Percentiles rank a stretch among this genome's conserved stretches.
Evolutionary conservation across 2,888 invertebrate genomes (phyloP).

Genomic region (Desoria tigrina): DNA sequence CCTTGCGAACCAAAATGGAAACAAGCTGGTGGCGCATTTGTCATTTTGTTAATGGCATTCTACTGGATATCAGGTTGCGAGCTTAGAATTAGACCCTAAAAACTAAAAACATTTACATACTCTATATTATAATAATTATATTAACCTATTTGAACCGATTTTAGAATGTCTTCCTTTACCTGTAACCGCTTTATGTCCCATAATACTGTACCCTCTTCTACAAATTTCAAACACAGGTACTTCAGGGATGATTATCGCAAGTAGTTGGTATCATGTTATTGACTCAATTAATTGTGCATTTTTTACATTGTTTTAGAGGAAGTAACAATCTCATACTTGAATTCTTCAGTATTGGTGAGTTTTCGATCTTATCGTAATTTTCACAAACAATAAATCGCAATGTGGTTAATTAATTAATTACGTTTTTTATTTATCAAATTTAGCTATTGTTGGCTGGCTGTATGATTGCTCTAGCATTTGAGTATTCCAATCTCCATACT

Average conservation of each 20-base stretch:
- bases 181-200: constrained; percentile 79
- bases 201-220: constrained; percentile 78
- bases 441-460: constrained; percentile 57
- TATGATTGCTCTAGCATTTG: constrained; percentile 60
- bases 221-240: constrained; percentile 68
- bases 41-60: constrained; percentile 38
- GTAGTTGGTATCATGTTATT: too few species aligned
- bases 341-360: constrained; percentile 20
- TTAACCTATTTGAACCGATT: too few species aligned
- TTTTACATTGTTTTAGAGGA: constrained; percentile 17
- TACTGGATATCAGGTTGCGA: constrained; percentile 48
- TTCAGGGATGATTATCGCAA: too few species aligned
- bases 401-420: too few species aligned
- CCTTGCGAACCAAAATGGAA: constrained; percentile 13
- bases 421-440: too few species aligned
- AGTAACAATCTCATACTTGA: constrained; percentile 5
- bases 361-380: too few species aligned
- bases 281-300: not conserved
- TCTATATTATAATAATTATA: too few species aligned
- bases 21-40: constrained; percentile 25
- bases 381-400: constrained; percentile 35
- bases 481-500: constrained; percentile 60
- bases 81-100: too few species aligned
- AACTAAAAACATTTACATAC: too few species aligned
- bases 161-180: constrained; percentile 76